phyloP scores from a whole-genome alignment of 2,113 vertebrate genomes.

The Prionailurus viverrinus region DNA sequence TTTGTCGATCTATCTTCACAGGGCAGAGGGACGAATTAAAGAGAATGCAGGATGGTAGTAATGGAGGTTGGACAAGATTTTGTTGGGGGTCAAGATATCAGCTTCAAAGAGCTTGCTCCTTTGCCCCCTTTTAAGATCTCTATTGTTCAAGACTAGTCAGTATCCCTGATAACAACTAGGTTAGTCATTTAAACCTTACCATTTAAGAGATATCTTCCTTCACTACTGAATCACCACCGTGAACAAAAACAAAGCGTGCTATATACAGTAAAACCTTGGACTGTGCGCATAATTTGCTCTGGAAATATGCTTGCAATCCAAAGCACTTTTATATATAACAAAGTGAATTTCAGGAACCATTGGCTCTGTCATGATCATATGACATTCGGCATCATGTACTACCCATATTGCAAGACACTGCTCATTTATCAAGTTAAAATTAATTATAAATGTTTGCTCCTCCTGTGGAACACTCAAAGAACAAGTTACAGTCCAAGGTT shows the following conservation, averaged over 20 bases:
- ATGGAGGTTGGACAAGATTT: neutral
- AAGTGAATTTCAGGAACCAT: no score
- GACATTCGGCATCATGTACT: no score
- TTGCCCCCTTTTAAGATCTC: slow-evolving; percentile 18
- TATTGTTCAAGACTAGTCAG: neutral
- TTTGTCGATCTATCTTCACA: neutral
- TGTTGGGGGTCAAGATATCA: neutral
- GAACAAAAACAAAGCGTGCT: neutral
- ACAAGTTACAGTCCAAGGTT: no score
- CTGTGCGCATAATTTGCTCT: no score
- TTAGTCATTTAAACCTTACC: neutral
- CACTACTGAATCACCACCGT: neutral
- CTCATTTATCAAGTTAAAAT: no score
- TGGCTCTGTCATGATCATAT: no score
- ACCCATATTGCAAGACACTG: no score
- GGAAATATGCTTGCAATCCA: no score
- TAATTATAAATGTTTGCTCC: no score
- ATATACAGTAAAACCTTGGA: no score
- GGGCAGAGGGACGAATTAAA: neutral
- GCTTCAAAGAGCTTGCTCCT: neutral
- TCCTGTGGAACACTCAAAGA: no score
- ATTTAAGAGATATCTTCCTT: neutral
- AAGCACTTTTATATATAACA: no score
- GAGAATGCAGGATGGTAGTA: neutral
- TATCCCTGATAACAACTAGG: neutral